Base-by-base conservation (phyloP, 2,113 vertebrate species). In the Oryzias woworae region DNA sequence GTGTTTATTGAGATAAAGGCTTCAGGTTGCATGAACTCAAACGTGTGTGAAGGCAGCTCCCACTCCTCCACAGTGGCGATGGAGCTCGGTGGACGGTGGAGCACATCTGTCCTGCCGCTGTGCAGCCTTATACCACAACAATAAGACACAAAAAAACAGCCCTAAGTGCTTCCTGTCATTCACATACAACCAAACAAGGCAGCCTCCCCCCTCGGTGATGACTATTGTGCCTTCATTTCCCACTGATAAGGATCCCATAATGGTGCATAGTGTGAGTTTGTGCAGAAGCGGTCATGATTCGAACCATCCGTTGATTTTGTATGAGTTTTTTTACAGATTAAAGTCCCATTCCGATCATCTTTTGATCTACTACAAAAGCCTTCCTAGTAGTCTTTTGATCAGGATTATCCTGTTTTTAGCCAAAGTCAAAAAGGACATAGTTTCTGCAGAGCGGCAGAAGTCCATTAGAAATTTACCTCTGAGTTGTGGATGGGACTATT, bases 161-260 rank as follows among this genome's bases (percentile, higher is more conserved):
- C 75, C 85, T 89, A 86, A 91, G 88, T 87, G 90, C 85, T 92
- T 92, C 91, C 91, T 91, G 75, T 89, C 89, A 92, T 92, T 92
- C 91, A 89, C 78, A 77, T 43, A 75, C 36, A 84, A 80, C 66
- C 83, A 82, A 91, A 88, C 82, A 85, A 83, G 76, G 77, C 63
- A 62, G 73, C 69, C 71, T 76, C 63, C 63, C 78, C 75, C 74
- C 66, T 69, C 71, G 68, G 36, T 69, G 78, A 84, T 85, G 79
- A 84, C 83, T 77, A 75, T 78, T 81, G 71, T 16, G 73, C 77
- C 75, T 85, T 70, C 44, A 72, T 58, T 70, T 68, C 74, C 57
- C 56, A 76, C 71, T 70, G 85, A 90, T 89, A 90, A 86, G 65
- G 42, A 87, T 83, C 80, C 20, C 28, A 16, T 59, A 66, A 48